Base-by-base conservation (phyloP, 2,888 invertebrate genomes). In the Tricholauxania praeusta region DNA sequence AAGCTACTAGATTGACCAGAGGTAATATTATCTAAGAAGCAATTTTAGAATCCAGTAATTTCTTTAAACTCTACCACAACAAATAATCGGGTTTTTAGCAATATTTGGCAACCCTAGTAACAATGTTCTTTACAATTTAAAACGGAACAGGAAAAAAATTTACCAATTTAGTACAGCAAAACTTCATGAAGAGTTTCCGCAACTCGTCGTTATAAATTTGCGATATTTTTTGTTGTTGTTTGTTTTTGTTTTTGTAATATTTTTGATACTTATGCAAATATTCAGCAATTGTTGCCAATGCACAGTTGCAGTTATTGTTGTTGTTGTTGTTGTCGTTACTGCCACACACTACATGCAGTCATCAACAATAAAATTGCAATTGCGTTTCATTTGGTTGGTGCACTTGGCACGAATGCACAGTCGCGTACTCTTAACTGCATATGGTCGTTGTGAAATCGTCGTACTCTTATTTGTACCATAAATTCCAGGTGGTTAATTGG, bases 281-380 rank as follows among this genome's bases (percentile, higher is more conserved):
- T 63, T 63, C 48, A 12, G 17, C 62, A 47, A 17, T 62, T 62
- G 62, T 62, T 47, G 39, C 39, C 39, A 39, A 39, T 39, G 39
- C 10, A 39, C 39, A 10, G 39, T 39, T 10, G 39, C 28, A 4
- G 3, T 28, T 28, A 28, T 28, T 28, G 1, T 22, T 22, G 39
- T 39, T 39, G 8, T 12, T 63, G 49, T 39, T 48, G n/a, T 49
- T 22, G 63, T 19, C 19, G 19, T n/a, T 47, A 17, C 22, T 47
- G 47, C 19, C 48, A 15, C 19, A 39, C 63, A 48, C 47, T 48
- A 47, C 47, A 63, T 47, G 10, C 48, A 22, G 28, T 17, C 49
- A 48, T 19, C 49, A 49, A 48, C 49, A 48, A 10, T 47, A 49
- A 63, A 63, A 48, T 19, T 47, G 19, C 63, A 63, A 63, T 63